Base-by-base conservation (phyloP, 53 echinoderm and acorn worm species). In the Astropecten irregularis region DNA sequence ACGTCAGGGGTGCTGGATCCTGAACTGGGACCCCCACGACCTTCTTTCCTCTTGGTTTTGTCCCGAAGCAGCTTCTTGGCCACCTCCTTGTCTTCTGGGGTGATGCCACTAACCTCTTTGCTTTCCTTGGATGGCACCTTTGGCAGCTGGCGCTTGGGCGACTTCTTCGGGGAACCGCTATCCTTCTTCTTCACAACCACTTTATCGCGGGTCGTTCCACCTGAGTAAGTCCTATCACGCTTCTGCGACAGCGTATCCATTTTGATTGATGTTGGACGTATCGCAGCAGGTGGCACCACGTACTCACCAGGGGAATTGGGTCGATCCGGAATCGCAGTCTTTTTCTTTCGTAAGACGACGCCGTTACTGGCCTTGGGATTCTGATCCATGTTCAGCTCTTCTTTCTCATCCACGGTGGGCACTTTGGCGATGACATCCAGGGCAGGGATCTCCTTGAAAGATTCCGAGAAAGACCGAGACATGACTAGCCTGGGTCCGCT, bases 281-380 rank as follows among this genome's bases (percentile, higher is more conserved):
- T 69, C 52, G 91, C 87, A 46, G 83, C 65, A 33, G 67, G 50
- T 20, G 89, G 86, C 4, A 77, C 40, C n/a, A 89, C 49, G 53
- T 86, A 95, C 14, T 84, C 91, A 4, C 27, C 68, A 1, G 90
- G 90, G 15, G 88, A 89, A 26, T 91, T 89, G 5, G 88, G 79
- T 28, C 81, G 76, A n/a, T 53, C 40, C 15, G 38, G 39, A 31
- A 65, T 2, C 15, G 38, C 6, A 18, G 19, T 40, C 79, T 79
- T 79, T 46, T 79, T 79, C 14, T 48, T 62, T 0, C 64, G 61
- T 30, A 33, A 40, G 23, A 71, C 73, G 7, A 51, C 82, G 32
- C 86, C 90, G 69, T 90, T 94, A 73, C 87, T 90, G 30, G 58
- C 74, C 33, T 93, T 93, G 74, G 69, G 68, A 86, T 86, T 89